phyloP scores from a whole-genome alignment of 2,797 vertebrate genomes.

The Acipenser transmontanus region DNA sequence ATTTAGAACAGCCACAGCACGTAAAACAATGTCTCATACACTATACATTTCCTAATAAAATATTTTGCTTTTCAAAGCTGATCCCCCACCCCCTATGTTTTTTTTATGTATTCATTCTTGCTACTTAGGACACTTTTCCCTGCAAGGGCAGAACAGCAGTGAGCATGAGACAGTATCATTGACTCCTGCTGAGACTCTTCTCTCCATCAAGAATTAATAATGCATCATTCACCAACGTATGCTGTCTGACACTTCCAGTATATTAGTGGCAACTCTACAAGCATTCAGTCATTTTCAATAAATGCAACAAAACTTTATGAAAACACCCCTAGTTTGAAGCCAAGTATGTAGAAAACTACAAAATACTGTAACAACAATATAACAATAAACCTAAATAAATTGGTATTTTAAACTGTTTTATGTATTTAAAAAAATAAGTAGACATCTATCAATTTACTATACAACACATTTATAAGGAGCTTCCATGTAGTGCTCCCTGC shows the following conservation, averaged over 20 bases:
- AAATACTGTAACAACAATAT: no score
- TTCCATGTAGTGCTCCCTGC: background rate
- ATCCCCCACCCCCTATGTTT: background rate
- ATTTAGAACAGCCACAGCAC: no score
- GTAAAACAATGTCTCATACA: no score
- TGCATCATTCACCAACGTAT: background rate
- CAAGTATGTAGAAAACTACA: no score
- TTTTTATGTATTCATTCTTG: background rate
- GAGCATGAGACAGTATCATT: slow-evolving; percentile 2
- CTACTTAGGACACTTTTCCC: slow-evolving; percentile 1
- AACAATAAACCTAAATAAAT: no score
- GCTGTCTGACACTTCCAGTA: background rate
- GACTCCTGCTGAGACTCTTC: background rate
- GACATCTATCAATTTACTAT: no score
- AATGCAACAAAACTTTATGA: no score
- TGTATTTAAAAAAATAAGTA: no score
- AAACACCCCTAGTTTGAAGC: no score
- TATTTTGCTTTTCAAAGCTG: background rate
- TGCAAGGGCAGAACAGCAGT: background rate
- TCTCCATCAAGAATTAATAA: background rate
- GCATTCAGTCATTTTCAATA: background rate
- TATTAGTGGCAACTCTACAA: background rate
- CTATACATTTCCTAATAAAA: no score
- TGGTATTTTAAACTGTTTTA: no score
- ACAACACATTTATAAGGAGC: no score